Conservation (phyloP, 2,888 invertebrate genomes). For the Ommatoiulus sabulosus region DNA sequence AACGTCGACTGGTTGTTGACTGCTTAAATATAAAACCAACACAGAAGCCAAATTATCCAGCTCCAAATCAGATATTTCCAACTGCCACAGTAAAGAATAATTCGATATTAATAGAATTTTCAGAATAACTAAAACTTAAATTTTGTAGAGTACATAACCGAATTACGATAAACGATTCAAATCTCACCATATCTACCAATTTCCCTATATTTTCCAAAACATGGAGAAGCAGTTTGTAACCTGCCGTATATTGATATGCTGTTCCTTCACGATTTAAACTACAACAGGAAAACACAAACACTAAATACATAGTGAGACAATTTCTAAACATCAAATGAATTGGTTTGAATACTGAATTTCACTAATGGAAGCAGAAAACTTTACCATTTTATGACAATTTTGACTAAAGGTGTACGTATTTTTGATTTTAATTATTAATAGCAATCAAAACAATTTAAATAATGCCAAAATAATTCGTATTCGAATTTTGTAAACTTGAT, state of each 20-base stretch:
- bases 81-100: background rate
- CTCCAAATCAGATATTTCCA: background rate
- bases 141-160: background rate
- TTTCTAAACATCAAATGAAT: too few relatives aligned
- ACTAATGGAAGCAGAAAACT: too few relatives aligned
- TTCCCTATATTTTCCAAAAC: constrained; percentile 43
- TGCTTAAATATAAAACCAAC: background rate
- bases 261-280: background rate
- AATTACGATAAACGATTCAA: too few relatives aligned
- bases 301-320: background rate
- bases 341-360: too few relatives aligned
- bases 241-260: constrained; percentile 1
- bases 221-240: constrained; percentile 38
- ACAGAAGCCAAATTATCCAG: constrained; percentile 23
- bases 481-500: too few relatives aligned
- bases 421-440: too few relatives aligned
- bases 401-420: too few relatives aligned
- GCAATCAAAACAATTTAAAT: too few relatives aligned
- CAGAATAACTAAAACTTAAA: too few relatives aligned
- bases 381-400: too few relatives aligned
- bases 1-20: constrained; percentile 12
- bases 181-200: constrained; percentile 30
- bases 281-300: background rate
- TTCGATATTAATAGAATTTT: too few relatives aligned
- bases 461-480: too few relatives aligned